Percentiles rank a stretch among this genome's conserved stretches.
Evolutionary conservation across 1,140 invertebrate genomes (phyloP).

Genomic region (Neodiprion virginianus): DNA sequence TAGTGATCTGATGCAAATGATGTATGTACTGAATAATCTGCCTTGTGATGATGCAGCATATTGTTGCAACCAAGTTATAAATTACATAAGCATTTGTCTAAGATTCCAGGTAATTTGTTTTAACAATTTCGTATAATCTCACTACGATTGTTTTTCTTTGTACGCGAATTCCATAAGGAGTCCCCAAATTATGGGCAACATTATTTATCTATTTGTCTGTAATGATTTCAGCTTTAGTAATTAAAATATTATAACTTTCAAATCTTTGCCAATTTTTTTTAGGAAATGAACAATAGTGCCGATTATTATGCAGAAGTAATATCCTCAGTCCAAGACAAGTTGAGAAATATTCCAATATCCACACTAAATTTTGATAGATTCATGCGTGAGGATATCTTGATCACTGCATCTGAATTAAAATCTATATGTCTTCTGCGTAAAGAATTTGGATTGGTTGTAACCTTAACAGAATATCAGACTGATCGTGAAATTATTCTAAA

Average conservation of each 20-base stretch:
- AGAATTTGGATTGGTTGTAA: constrained; percentile 39
- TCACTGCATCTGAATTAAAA: constrained; percentile 29
- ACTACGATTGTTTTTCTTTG: constrained; percentile 18
- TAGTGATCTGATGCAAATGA: constrained; percentile 43
- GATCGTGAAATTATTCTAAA: constrained; percentile 36
- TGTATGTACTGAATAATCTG: constrained; percentile 38
- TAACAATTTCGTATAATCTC: background rate
- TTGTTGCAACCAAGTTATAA: constrained; percentile 42
- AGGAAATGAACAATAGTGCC: constrained; percentile 30
- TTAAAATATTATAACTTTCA: background rate
- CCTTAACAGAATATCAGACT: constrained; percentile 30
- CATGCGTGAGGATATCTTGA: constrained; percentile 23
- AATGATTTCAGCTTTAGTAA: no score
- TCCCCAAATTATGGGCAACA: no score
- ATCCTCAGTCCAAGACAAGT: constrained; percentile 28
- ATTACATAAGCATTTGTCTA: constrained; percentile 30
- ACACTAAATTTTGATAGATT: constrained; percentile 19
- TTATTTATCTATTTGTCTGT: no score
- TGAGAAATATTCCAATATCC: constrained; percentile 27
- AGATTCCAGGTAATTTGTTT: constrained; percentile 33
- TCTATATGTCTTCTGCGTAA: constrained; percentile 37
- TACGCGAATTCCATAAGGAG: background rate
- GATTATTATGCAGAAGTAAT: constrained; percentile 34
- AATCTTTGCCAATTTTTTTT: constrained; percentile 18
- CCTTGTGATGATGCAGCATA: constrained; percentile 36